Evolutionary conservation across 2,888 invertebrate species (phyloP), one percentile per base, ranked within the genome.

Genomic region (Mesodorylaimus sp.): DNA sequence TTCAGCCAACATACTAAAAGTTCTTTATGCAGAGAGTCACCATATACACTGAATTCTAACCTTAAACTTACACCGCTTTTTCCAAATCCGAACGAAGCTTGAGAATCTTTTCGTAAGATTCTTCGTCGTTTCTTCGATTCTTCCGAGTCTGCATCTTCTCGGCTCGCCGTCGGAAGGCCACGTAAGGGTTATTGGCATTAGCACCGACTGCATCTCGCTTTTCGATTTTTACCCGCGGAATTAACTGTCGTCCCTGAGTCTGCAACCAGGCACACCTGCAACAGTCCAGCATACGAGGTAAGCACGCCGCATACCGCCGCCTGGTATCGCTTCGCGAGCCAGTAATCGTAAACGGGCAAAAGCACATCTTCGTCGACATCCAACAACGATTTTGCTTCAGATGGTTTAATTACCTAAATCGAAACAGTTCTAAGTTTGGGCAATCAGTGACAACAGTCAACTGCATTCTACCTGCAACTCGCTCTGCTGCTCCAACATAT

Each of bases 91-190:
- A 78, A 47, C 84, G 79, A 58, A 97, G 75, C 70, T 93, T 95
- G 63, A 95, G 76, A 89, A 97, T 95, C 75, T 93, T 95, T 73
- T 95, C 93, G 72, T 95, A 97, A 51, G 91, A 91, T 61, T 85
- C 82, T 74, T 97, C 95, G 72, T 97, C 97, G 74, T 95, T 95
- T 74, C 95, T 95, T 38, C 77, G 80, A 74, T 93, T 91, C 74
- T 95, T 97, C 60, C 97, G 78, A 45, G 97, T 97, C 75, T 95
- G 95, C 91, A 99, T 97, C 72, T 95, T 97, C 70, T 97, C 97
- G 7, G 89, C 91, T 61, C 95, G 77, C 63, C 93, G 76, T 60
- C 95, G 77, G 75, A 97, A 97, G 56, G 95, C 95, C 63, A 99
- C 76, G 72, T 97, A 99, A 45, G 97, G 97, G 74, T 95, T 93